These are phyloP conservation scores for Synergus itoensis DNA, from an alignment of 2,888 invertebrate species.

Conservation along the genomic window DNA sequence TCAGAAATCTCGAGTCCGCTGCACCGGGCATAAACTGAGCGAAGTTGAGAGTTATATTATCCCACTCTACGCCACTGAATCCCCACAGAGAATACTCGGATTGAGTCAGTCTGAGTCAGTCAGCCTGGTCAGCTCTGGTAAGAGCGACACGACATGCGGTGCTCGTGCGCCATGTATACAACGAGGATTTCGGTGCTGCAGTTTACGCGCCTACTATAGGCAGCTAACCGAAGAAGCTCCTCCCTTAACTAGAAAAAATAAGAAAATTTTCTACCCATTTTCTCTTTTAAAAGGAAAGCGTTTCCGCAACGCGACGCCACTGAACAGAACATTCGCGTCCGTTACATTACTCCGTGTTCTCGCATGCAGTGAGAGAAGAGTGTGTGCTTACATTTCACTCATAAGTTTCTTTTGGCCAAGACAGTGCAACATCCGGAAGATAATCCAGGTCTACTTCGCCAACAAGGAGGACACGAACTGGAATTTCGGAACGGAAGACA, in stretches of 20 bases:
- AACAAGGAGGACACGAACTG: conserved; percentile 23
- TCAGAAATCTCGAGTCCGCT: conserved; percentile 12
- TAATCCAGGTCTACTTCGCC: neutral
- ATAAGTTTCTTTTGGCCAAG: conserved; percentile 5
- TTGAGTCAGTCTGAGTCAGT: conserved; percentile 16
- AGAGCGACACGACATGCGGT: conserved; percentile 10
- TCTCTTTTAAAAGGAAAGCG: conserved; percentile 21
- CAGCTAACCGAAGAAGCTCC: conserved; percentile 5
- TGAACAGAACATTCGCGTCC: conserved; percentile 8
- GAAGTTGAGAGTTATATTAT: neutral
- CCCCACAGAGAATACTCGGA: conserved; percentile 3
- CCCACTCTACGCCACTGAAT: conserved; percentile 31
- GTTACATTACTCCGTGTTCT: conserved; percentile 5
- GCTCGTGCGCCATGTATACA: conserved; percentile 33
- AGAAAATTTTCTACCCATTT: conserved; percentile 3
- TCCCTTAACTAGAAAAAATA: neutral
- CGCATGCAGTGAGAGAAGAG: neutral
- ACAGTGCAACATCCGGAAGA: neutral
- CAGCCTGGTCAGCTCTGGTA: conserved; percentile 5
- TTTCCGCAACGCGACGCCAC: conserved; percentile 29
- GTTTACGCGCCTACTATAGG: conserved; percentile 34
- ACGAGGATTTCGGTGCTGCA: conserved; percentile 36
- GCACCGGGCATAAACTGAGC: neutral
- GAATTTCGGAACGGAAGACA: conserved; percentile 33
- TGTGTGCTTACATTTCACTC: neutral